Evolutionary conservation across 2,888 invertebrate species (phyloP).

Genomic region (Drymonia ruficornis): DNA sequence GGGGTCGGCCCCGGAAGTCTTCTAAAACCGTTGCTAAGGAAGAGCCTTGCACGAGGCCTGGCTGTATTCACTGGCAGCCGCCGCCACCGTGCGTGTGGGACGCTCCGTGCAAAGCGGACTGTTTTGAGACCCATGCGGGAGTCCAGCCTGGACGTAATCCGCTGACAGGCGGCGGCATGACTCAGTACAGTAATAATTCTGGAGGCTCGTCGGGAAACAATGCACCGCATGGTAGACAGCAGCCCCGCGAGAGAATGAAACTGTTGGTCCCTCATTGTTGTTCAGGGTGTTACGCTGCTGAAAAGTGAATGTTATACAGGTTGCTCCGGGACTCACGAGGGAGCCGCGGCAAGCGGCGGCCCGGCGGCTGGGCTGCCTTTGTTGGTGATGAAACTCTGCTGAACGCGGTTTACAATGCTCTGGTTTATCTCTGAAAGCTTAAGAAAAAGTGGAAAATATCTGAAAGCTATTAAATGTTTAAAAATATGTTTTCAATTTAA

Average conservation of each 20-base stretch:
- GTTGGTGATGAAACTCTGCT: slow-evolving; percentile 76
- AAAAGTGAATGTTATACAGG: slow-evolving; percentile 48
- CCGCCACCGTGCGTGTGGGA: slow-evolving; percentile 75
- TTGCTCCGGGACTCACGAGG: slow-evolving; percentile 57
- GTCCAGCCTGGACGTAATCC: slow-evolving; percentile 63
- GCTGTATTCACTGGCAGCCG: slow-evolving; percentile 71
- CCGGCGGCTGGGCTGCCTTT: slow-evolving; percentile 63
- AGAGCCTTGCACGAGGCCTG: slow-evolving; percentile 64
- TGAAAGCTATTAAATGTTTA: slow-evolving; percentile 23
- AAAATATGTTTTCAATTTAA: slow-evolving; percentile 8
- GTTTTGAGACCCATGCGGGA: slow-evolving; percentile 65
- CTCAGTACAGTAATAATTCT: slow-evolving; percentile 10
- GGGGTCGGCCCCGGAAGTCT: slow-evolving; percentile 48
- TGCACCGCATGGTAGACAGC: slow-evolving; percentile 17
- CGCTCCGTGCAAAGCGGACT: slow-evolving; percentile 74
- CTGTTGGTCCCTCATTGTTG: slow-evolving; percentile 62
- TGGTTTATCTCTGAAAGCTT: slow-evolving; percentile 47
- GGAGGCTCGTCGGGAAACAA: slow-evolving; percentile 11
- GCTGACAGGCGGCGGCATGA: slow-evolving; percentile 42
- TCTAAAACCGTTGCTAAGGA: slow-evolving; percentile 45
- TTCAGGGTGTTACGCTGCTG: slow-evolving; percentile 9
- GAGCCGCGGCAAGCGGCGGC: slow-evolving; percentile 49
- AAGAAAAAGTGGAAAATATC: slow-evolving; percentile 69
- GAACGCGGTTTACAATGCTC: slow-evolving; percentile 24
- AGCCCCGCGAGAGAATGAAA: slow-evolving; percentile 47